phyloP scores from a whole-genome alignment of 2,113 vertebrate genomes.

The Vanacampus margaritifer region DNA sequence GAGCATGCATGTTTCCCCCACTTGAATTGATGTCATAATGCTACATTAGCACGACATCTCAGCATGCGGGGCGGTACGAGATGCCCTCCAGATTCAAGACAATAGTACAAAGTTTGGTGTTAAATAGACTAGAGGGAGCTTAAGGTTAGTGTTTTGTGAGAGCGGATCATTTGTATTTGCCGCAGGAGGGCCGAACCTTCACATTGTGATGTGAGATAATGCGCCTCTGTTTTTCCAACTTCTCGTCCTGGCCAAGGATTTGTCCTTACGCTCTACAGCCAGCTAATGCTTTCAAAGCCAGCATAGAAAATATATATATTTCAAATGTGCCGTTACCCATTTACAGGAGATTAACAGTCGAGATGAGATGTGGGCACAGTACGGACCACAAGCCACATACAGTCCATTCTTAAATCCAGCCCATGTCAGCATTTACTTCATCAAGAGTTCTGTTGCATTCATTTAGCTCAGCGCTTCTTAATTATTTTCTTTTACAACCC shows the following conservation, averaged over 20 bases:
- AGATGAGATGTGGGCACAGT: not conserved
- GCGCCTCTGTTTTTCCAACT: not conserved
- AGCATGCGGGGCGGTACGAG: too few relatives aligned
- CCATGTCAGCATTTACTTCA: too few relatives aligned
- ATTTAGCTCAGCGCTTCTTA: too few relatives aligned
- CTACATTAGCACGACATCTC: not conserved
- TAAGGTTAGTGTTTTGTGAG: not conserved
- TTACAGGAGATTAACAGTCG: not conserved
- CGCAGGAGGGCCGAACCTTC: not conserved
- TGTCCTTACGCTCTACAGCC: not conserved
- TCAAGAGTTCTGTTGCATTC: too few relatives aligned
- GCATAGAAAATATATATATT: not conserved
- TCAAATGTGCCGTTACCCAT: not conserved
- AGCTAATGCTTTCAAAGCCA: not conserved
- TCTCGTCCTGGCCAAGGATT: not conserved
- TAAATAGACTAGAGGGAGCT: not conserved
- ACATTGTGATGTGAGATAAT: not conserved
- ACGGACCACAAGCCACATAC: too few relatives aligned
- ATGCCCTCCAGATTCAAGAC: not conserved
- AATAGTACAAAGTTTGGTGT: not conserved
- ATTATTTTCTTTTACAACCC: not conserved
- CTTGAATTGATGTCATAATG: not conserved
- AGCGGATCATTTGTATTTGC: not conserved
- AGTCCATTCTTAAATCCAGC: too few relatives aligned
- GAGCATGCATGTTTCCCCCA: not conserved